phyloP scores from a whole-genome alignment of 1,140 invertebrate genomes.

The Neodiprion pinetum region DNA sequence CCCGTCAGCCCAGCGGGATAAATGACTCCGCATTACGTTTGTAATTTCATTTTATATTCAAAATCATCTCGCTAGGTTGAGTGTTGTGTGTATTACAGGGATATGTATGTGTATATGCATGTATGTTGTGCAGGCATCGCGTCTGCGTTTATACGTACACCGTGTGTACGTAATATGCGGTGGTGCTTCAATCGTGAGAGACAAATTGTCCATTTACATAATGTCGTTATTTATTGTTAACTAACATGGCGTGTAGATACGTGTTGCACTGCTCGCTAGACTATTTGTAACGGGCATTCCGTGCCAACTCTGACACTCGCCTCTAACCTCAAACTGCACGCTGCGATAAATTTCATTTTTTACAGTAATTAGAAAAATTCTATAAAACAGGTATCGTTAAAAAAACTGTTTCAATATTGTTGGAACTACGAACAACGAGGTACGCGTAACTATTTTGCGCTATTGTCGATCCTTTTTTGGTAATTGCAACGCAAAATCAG shows the following conservation, averaged over 20 bases:
- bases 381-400: no score
- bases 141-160: background rate
- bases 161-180: no score
- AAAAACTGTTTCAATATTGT: no score
- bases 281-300: no score
- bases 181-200: conserved; percentile 19
- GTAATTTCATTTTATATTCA: conserved; percentile 56
- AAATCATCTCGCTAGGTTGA: conserved; percentile 35
- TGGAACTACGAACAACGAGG: no score
- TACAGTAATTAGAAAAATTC: no score
- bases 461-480: no score
- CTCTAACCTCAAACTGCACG: no score
- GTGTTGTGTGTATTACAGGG: background rate
- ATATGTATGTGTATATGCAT: background rate
- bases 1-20: conserved; percentile 42
- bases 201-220: conserved; percentile 56
- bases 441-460: no score
- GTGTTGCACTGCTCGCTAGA: background rate
- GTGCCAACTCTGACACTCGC: no score
- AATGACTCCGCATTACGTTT: conserved; percentile 48
- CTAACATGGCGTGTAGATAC: conserved; percentile 22
- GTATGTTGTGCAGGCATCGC: background rate
- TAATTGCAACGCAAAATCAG: no score
- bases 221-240: conserved; percentile 53
- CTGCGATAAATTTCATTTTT: no score